phyloP scores from a whole-genome alignment of 2,797 vertebrate species.

The Paedocypris micromegethes region DNA sequence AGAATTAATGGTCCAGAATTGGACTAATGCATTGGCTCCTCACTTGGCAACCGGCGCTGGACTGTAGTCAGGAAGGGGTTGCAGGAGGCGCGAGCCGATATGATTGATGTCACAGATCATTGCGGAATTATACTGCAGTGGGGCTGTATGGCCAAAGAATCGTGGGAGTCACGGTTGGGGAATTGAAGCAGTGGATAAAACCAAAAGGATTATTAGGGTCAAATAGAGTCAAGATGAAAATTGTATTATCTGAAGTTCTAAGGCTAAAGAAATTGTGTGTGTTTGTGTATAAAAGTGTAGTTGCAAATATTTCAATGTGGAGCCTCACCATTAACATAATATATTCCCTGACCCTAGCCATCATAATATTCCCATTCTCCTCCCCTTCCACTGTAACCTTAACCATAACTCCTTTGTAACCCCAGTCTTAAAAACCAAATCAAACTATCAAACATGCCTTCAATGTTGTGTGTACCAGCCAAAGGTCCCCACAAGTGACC shows the following conservation, averaged over 20 bases:
- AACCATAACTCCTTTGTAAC: too few species aligned
- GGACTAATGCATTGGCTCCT: conserved; percentile 22
- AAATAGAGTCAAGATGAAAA: not conserved
- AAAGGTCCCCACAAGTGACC: too few species aligned
- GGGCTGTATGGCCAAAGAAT: conserved; percentile 50
- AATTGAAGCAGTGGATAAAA: conserved; percentile 14
- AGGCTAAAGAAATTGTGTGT: too few species aligned
- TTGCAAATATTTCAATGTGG: too few species aligned
- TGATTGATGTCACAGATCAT: conserved; percentile 67
- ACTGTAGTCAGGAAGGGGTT: conserved; percentile 19
- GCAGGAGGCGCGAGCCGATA: conserved; percentile 38
- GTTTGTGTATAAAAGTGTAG: too few species aligned
- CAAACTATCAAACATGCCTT: too few species aligned
- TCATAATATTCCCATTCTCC: too few species aligned
- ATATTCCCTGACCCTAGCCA: too few species aligned
- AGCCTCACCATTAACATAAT: too few species aligned
- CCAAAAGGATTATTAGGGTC: conserved; percentile 19
- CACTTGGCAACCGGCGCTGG: conserved; percentile 31
- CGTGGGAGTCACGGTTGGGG: conserved; percentile 17
- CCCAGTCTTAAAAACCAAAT: too few species aligned
- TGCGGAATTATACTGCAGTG: conserved; percentile 55
- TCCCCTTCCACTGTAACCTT: too few species aligned
- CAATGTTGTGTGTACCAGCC: too few species aligned
- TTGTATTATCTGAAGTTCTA: not conserved
- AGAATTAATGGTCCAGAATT: conserved; percentile 14